Evolutionary conservation across 2,888 invertebrate species (phyloP).

Genomic region (Polyommatus iphigenia): DNA sequence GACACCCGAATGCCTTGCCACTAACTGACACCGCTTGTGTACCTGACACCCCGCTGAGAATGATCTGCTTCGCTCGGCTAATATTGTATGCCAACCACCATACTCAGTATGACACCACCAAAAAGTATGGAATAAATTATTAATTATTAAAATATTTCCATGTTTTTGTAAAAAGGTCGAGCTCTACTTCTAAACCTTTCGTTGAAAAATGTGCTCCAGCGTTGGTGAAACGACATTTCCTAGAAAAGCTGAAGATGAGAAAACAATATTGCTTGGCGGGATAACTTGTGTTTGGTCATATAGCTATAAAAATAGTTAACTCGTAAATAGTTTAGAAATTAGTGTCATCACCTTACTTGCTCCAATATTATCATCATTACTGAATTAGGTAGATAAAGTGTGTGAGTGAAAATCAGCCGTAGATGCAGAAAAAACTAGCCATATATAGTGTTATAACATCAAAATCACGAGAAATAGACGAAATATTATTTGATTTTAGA

Average conservation of each 20-base stretch:
- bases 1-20: constrained; percentile 76
- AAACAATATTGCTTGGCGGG: constrained; percentile 55
- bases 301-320: constrained; percentile 50
- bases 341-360: constrained; percentile 67
- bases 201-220: neutral
- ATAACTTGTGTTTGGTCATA: constrained; percentile 51
- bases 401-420: constrained; percentile 11
- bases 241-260: neutral
- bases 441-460: neutral
- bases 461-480: neutral
- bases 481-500: neutral
- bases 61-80: constrained; percentile 77
- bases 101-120: neutral
- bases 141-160: neutral
- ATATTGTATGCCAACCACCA: constrained; percentile 42
- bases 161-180: neutral
- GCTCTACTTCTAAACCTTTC: neutral
- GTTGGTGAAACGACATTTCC: neutral
- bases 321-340: constrained; percentile 50
- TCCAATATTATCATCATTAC: constrained; percentile 51
- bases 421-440: constrained; percentile 10
- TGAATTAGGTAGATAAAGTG: constrained; percentile 26
- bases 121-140: neutral
- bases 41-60: constrained; percentile 76
- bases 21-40: constrained; percentile 78